Evolutionary conservation across 2,797 vertebrate genomes (phyloP), one percentile per base, ranked within the genome.

Genomic region (Coracias cyanogaster): DNA sequence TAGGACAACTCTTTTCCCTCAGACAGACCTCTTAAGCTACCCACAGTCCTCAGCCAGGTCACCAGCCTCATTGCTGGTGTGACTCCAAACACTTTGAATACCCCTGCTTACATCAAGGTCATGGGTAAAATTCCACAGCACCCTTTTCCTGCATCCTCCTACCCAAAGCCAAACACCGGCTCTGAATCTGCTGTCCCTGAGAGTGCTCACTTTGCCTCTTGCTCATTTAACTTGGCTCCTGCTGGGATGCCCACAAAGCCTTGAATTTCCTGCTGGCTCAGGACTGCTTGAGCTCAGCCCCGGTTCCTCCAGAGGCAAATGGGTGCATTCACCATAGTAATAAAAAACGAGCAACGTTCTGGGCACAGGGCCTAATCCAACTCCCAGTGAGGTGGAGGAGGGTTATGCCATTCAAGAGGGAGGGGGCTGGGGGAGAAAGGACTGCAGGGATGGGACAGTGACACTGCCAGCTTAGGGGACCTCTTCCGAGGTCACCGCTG

Each of bases 281-380:
- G 85, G 52, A 26, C 88, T 45, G 71, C 86, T 81, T 0, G 0
- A n/a, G 84, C 82, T 91, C 91, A 82, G 81, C 37, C 46, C 51
- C 3, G 7, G 71, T 95, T 96, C 91, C 92, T 96, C 92, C 86
- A 86, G 93, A 96, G 94, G 94, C 96, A 87, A 96, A 94, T 58
- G 93, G 96, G 95, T 85, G 90, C 93, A 96, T 96, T 96, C 94
- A 96, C n/a, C 21, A 1, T 33, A 54, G 93, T 74, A 82, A 31
- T 95, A 95, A 97, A 95, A 96, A 62, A 52, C 4, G 0, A 82
- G 78, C 10, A 2, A 60, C 33, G 4, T 87, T 95, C 95, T 87
- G 93, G 96, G 96, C 95, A 95, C 2, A 0, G 81, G 81, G 94
- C 96, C 96, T 93, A 94, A 96, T 24, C 81, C 95, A 95, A 76